Evolutionary conservation across 2,888 invertebrate genomes (phyloP).

Genomic region (Catocala fraxini): DNA sequence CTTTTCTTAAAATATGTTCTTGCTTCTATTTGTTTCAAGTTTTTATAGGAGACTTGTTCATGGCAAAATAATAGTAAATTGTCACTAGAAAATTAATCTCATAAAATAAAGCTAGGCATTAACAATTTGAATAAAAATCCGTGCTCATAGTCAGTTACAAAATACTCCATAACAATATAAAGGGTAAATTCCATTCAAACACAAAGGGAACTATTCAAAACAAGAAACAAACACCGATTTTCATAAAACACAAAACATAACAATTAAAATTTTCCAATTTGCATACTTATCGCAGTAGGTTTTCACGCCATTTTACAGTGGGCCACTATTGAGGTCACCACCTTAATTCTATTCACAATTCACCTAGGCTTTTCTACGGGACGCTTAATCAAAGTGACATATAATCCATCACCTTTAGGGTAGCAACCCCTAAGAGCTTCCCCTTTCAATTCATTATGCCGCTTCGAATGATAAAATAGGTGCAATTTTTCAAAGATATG

Average conservation of each 20-base stretch:
- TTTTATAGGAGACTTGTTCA: no score
- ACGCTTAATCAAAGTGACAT: constrained; percentile 63
- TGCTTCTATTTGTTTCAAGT: no score
- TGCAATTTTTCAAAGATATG: constrained; percentile 69
- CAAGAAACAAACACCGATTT: constrained; percentile 8
- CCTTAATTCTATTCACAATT: constrained; percentile 34
- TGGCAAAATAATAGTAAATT: no score
- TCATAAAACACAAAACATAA: constrained; percentile 24
- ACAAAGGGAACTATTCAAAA: constrained; percentile 5
- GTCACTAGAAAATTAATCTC: no score
- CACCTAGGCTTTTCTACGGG: constrained; percentile 38
- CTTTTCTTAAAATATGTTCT: no score
- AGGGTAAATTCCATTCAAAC: neutral
- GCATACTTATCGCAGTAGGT: constrained; percentile 49
- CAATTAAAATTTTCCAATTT: constrained; percentile 38
- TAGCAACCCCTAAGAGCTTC: constrained; percentile 52
- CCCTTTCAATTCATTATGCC: constrained; percentile 67
- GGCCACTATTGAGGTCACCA: constrained; percentile 17
- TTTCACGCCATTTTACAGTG: constrained; percentile 25
- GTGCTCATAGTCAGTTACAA: no score
- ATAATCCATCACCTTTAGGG: constrained; percentile 64
- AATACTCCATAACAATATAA: neutral
- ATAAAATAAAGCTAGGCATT: no score
- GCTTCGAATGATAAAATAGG: constrained; percentile 59
- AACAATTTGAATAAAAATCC: no score